Evolutionary conservation across 2,888 invertebrate species (phyloP).

Genomic region (Mythimna impura): DNA sequence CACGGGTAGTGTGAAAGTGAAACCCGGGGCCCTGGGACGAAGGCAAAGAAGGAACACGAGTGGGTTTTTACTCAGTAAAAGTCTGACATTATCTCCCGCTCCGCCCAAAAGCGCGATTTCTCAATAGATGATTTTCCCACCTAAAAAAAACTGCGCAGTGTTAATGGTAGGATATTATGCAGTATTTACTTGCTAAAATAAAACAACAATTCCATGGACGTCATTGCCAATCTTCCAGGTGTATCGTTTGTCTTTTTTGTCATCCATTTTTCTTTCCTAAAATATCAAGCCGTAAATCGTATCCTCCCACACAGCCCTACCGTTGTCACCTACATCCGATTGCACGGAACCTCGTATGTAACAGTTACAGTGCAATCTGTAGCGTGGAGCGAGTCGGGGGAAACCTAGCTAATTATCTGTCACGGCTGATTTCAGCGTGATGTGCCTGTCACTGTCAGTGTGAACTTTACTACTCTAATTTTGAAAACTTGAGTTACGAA

Average conservation of each 20-base stretch:
- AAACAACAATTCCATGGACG: not conserved
- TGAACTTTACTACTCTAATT: conserved; percentile 19
- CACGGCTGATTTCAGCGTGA: conserved; percentile 44
- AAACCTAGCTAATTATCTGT: conserved; percentile 61
- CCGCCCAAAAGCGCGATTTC: too few species aligned
- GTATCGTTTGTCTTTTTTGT: not conserved
- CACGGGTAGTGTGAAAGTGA: too few species aligned
- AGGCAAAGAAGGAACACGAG: too few species aligned
- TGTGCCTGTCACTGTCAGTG: conserved; percentile 31
- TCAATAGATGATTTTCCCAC: too few species aligned
- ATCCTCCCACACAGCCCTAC: conserved; percentile 11
- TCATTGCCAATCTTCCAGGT: not conserved
- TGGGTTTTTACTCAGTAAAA: too few species aligned
- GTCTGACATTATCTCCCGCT: too few species aligned
- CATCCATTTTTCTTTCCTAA: not conserved
- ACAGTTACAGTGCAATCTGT: conserved; percentile 43
- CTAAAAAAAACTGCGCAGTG: too few species aligned
- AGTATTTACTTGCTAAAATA: not conserved
- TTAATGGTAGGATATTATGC: not conserved
- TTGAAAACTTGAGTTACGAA: not conserved
- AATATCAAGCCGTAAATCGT: not conserved
- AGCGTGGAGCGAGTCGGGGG: conserved; percentile 41
- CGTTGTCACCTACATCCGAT: conserved; percentile 36
- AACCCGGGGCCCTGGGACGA: too few species aligned
- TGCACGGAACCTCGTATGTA: conserved; percentile 20